Percentiles rank a stretch among this genome's conserved stretches.
Evolutionary conservation across 2,797 vertebrate genomes (phyloP).

Genomic region (Periophthalmus magnuspinnatus): DNA sequence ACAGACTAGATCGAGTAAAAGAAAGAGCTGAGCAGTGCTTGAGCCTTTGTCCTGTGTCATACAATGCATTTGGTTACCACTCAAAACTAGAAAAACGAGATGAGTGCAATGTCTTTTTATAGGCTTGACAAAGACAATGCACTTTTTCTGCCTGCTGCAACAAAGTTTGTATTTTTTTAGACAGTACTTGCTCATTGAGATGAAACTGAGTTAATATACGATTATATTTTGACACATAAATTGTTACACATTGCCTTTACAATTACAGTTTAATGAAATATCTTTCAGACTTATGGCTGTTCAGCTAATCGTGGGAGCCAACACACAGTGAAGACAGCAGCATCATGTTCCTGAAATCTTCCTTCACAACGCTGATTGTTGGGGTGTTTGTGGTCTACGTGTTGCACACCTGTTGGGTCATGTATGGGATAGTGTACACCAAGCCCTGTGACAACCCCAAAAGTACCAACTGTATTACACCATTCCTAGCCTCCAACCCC

Average conservation of each 20-base stretch:
- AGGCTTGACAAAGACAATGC: background rate
- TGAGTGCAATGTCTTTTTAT: slow-evolving; percentile 5
- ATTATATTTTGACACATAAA: no score
- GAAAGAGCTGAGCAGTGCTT: background rate
- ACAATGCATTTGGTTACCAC: background rate
- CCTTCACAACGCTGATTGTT: slow-evolving; percentile 90
- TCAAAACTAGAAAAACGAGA: slow-evolving; percentile 29
- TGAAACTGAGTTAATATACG: background rate
- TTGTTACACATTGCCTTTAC: background rate
- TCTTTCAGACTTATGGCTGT: slow-evolving; percentile 59
- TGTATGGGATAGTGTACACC: slow-evolving; percentile 96
- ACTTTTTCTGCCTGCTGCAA: background rate
- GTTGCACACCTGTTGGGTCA: slow-evolving; percentile 97
- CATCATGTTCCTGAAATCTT: slow-evolving; percentile 82
- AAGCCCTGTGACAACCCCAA: slow-evolving; percentile 83
- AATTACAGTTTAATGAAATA: background rate
- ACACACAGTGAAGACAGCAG: background rate
- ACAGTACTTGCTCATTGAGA: background rate
- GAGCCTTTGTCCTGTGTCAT: background rate
- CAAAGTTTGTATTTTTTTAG: background rate
- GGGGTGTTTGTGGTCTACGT: slow-evolving; percentile 94
- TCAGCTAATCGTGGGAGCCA: slow-evolving; percentile 41
- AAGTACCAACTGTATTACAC: slow-evolving; percentile 81
- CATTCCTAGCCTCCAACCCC: slow-evolving; percentile 85
- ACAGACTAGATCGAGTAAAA: background rate